Conservation (phyloP, 2,797 vertebrate genomes). For the Centropyge bicolor region DNA sequence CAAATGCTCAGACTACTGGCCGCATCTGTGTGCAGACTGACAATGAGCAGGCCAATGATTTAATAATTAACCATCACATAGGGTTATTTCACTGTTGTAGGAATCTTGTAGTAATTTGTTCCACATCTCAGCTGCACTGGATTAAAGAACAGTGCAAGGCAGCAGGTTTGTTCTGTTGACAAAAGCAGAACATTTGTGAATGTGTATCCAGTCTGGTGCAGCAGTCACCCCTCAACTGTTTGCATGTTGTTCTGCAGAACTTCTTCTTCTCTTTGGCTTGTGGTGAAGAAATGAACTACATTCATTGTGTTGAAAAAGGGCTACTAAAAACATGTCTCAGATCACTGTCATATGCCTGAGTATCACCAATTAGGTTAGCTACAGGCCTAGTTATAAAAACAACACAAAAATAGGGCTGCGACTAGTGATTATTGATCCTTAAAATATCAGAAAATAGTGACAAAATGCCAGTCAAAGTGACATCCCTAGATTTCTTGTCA, state of each 20-base stretch:
- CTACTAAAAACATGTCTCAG: background rate
- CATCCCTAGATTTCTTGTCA: background rate
- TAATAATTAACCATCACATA: slow-evolving; percentile 53
- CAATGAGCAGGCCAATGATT: slow-evolving; percentile 48
- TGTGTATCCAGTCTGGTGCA: slow-evolving; percentile 9
- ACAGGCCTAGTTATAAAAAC: background rate
- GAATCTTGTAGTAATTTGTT: slow-evolving; percentile 48
- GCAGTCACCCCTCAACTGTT: slow-evolving; percentile 28
- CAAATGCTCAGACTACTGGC: slow-evolving; percentile 48
- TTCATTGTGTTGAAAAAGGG: background rate
- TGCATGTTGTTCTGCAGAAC: slow-evolving; percentile 34
- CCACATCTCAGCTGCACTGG: slow-evolving; percentile 13
- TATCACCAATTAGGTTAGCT: background rate
- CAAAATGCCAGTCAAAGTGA: background rate
- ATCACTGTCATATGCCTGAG: background rate
- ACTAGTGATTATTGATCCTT: background rate
- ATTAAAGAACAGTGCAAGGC: slow-evolving; percentile 13
- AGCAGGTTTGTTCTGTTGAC: slow-evolving; percentile 35
- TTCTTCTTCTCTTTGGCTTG: slow-evolving; percentile 3
- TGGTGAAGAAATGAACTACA: background rate
- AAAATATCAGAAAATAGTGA: background rate
- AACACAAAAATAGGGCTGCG: background rate
- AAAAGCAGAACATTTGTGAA: slow-evolving; percentile 9
- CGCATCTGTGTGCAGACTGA: slow-evolving; percentile 50
- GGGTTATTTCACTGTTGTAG: slow-evolving; percentile 26